Evolutionary conservation across 2,113 vertebrate species (phyloP).

Genomic region (Pseudorhombus dupliciocellatus): DNA sequence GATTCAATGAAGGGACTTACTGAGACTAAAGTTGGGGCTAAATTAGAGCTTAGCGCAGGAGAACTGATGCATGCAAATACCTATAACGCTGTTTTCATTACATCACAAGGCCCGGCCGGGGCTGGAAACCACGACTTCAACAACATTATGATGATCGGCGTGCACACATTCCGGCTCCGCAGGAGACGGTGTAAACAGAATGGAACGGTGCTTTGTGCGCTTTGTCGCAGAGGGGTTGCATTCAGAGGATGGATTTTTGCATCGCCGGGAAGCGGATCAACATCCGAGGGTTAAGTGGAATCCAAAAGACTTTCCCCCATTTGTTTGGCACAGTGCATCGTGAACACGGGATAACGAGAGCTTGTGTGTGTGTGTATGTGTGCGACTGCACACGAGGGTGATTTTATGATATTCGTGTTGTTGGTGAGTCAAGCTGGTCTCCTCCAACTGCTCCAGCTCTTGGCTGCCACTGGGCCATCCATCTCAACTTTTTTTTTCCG

Average conservation of each 20-base stretch:
- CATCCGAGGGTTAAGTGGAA: constrained; percentile 42
- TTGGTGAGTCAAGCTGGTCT: constrained; percentile 10
- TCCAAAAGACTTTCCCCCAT: constrained; percentile 47
- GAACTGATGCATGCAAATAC: constrained; percentile 19
- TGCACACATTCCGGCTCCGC: constrained; percentile 14
- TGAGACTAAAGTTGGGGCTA: constrained; percentile 17
- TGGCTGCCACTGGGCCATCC: constrained; percentile 17
- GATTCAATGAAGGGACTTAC: constrained; percentile 2
- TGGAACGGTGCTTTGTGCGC: constrained; percentile 30
- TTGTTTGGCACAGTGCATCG: constrained; percentile 48
- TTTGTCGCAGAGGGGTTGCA: constrained; percentile 28
- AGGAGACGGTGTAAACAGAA: constrained; percentile 41
- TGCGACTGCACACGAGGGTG: too few species aligned
- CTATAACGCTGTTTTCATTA: constrained; percentile 2
- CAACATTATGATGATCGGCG: constrained; percentile 17
- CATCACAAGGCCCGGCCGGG: constrained; percentile 6
- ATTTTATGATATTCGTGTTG: not conserved
- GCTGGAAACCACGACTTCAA: constrained; percentile 17
- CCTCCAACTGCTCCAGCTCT: constrained; percentile 21
- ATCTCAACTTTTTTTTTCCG: constrained; percentile 36
- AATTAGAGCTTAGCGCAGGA: constrained; percentile 15
- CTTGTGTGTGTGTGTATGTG: constrained; percentile 2
- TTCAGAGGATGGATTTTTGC: constrained; percentile 26
- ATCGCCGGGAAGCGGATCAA: constrained; percentile 37
- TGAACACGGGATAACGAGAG: constrained; percentile 52